Conservation (phyloP, 1,140 invertebrate species). For the Drosophila pruinosa region DNA sequence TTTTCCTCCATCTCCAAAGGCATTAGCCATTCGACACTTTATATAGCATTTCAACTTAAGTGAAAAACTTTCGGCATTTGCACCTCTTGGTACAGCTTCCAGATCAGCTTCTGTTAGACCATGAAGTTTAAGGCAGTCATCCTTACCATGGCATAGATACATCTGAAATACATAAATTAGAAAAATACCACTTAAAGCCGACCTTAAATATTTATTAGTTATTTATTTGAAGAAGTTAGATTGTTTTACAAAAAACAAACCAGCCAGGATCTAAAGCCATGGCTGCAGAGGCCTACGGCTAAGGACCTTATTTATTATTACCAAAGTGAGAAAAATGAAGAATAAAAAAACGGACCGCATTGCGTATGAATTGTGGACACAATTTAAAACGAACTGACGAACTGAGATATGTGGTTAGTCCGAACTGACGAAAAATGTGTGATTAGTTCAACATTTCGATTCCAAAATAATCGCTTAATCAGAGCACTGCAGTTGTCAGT, state of each 20-base stretch:
- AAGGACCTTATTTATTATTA: not conserved
- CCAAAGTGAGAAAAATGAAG: not conserved
- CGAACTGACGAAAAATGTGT: too few relatives aligned
- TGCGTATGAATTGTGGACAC: not conserved
- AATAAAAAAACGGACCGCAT: not conserved
- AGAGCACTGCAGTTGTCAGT: too few relatives aligned
- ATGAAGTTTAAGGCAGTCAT: not conserved
- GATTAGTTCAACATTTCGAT: too few relatives aligned
- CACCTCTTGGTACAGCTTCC: not conserved
- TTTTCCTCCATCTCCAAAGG: not conserved
- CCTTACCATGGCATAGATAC: not conserved
- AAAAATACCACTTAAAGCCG: too few relatives aligned
- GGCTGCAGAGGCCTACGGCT: too few relatives aligned
- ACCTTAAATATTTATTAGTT: too few relatives aligned
- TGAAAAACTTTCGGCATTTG: not conserved
- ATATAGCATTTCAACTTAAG: not conserved
- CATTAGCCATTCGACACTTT: not conserved
- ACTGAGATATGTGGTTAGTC: not conserved
- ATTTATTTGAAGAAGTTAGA: too few relatives aligned
- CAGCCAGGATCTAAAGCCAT: too few relatives aligned
- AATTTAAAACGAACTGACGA: not conserved
- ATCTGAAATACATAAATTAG: not conserved
- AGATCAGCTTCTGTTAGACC: not conserved
- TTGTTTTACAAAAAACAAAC: too few relatives aligned
- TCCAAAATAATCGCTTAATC: too few relatives aligned